phyloP scores from a whole-genome alignment of 2,113 vertebrate species.

The Phodopus roborovskii region DNA sequence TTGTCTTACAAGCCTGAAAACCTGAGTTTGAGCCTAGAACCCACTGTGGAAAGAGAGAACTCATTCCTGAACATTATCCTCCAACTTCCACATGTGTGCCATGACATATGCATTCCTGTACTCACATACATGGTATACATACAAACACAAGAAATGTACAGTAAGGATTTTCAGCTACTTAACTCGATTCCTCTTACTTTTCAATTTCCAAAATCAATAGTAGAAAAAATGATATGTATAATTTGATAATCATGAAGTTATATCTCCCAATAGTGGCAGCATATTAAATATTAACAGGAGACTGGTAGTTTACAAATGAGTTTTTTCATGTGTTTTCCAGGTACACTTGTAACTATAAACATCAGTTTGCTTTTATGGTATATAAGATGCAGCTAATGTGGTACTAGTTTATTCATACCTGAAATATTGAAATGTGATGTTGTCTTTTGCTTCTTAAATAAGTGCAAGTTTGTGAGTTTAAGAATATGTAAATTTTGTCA shows the following conservation, averaged over 20 bases:
- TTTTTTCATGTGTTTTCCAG: slow-evolving; percentile 67
- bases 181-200: slow-evolving; percentile 65
- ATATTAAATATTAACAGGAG: slow-evolving; percentile 50
- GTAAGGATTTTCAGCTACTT: slow-evolving; percentile 53
- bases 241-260: slow-evolving; percentile 59
- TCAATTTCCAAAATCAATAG: slow-evolving; percentile 52
- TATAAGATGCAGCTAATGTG: slow-evolving; percentile 73
- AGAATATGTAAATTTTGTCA: slow-evolving; percentile 76
- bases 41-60: not conserved
- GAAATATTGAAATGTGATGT: slow-evolving; percentile 75
- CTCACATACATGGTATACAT: too few relatives aligned
- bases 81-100: too few relatives aligned
- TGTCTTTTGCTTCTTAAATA: slow-evolving; percentile 74
- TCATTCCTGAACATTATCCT: not conserved
- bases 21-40: not conserved
- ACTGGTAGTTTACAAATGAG: slow-evolving; percentile 71
- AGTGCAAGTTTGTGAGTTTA: slow-evolving; percentile 65
- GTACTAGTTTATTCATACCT: slow-evolving; percentile 74
- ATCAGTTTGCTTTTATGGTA: slow-evolving; percentile 60
- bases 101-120: too few relatives aligned
- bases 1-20: not conserved
- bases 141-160: not conserved
- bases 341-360: slow-evolving; percentile 75
- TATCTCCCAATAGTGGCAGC: slow-evolving; percentile 39
- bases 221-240: slow-evolving; percentile 49